phyloP scores from a whole-genome alignment of 2,113 vertebrate genomes.

The Cercocebus atys region DNA sequence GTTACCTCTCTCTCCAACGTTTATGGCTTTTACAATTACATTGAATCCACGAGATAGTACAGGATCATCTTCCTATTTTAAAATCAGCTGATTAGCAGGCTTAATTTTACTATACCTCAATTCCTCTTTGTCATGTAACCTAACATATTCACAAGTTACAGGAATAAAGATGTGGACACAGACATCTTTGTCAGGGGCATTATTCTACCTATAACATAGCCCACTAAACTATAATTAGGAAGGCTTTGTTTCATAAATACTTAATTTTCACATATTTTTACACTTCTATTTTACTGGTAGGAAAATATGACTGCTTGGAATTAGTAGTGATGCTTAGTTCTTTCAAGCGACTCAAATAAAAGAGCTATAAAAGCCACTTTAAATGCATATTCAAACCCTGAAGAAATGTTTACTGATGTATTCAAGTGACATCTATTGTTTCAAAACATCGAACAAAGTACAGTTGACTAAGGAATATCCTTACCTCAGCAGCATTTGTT shows the following conservation, averaged over 20 bases:
- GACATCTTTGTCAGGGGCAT: not conserved
- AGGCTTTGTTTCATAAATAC: not conserved
- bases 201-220: not conserved
- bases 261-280: slow-evolving; percentile 36
- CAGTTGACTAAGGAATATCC: slow-evolving; percentile 75
- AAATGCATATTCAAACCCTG: slow-evolving; percentile 52
- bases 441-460: slow-evolving; percentile 68
- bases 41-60: not conserved
- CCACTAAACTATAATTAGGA: not conserved
- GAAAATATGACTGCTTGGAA: slow-evolving; percentile 45
- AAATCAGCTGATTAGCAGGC: not conserved
- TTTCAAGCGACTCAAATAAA: slow-evolving; percentile 65
- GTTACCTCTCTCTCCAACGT: not conserved
- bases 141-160: not conserved
- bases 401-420: slow-evolving; percentile 75
- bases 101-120: not conserved
- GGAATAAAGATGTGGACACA: not conserved
- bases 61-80: not conserved
- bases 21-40: not conserved
- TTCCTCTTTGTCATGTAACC: not conserved
- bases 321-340: slow-evolving; percentile 42
- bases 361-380: slow-evolving; percentile 58
- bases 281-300: not conserved
- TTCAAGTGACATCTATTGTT: slow-evolving; percentile 71
- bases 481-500: slow-evolving; percentile 82